Base-by-base conservation (phyloP, 2,888 invertebrate genomes). In the Crossocerus cetratus region DNA sequence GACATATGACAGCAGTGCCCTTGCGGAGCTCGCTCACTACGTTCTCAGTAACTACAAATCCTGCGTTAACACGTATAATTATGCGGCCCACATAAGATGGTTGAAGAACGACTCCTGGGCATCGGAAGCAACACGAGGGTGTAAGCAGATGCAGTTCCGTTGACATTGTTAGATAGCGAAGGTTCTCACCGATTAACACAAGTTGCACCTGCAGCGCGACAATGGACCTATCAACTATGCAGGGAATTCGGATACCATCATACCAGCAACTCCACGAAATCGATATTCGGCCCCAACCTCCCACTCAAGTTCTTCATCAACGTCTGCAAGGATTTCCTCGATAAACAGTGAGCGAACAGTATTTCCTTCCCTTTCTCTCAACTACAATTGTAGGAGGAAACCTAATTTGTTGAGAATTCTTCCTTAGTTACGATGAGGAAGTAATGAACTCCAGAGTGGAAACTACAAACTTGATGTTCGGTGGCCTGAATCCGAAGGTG, bases 191-290 rank as follows among this genome's bases (percentile, higher is more conserved):
- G 5, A 32, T 32, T 32, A 11, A 32, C 32, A 32, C 32, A 32
- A 32, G 5, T 3, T 32, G 32, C 32, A 32, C 32, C 8, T 32
- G 8, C 89, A 94, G 95, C 92, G 88, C 93, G 96, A 0, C 93
- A 94, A 57, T 97, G 97, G 96, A 92, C 92, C 1, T 96, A 95
- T 88, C 97, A 97, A 90, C 96, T 96, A 0, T 97, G 97, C 88
- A 94, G 94, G 62, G 96, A 97, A 91, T 97, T 94, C 88, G 97
- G 96, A 65, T 97, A 94, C 92, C 96, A 93, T 90, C 96, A 96
- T 91, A 94, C 95, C 2, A 94, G 96, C 0, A 92, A 91, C 72
- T 92, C 93, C 13, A 60, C 82, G 0, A 86, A 90, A 0, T 93
- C 94, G 73, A 94, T 95, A 0, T 95, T 95, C 91, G 93, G 93